These are phyloP conservation scores for Rhinopomastus cyanomelas DNA, from an alignment of 2,113 vertebrate species.

Conservation along the genomic window DNA sequence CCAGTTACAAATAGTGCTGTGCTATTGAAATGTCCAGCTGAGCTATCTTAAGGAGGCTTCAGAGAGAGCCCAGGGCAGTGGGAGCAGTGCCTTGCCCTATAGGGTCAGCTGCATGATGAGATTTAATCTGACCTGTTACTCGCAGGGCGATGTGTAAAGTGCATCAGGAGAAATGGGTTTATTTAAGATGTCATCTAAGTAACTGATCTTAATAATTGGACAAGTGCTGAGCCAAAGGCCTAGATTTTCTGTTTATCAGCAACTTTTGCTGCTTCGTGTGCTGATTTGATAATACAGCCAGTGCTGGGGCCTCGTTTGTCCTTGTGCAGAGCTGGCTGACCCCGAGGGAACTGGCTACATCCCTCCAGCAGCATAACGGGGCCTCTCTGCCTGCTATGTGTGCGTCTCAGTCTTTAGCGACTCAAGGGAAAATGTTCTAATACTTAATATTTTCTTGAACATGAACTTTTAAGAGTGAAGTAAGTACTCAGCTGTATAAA, in stretches of 20 bases:
- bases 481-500: conserved; percentile 7
- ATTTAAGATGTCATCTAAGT: not conserved
- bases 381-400: not conserved
- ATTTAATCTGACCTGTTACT: not conserved
- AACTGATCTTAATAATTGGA: not conserved
- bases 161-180: not conserved
- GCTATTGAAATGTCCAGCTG: not conserved
- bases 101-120: not conserved
- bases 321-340: not conserved
- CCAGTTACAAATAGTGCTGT: not conserved
- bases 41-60: not conserved
- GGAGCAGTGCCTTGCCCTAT: not conserved
- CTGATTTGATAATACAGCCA: not conserved
- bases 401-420: not conserved
- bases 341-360: not conserved
- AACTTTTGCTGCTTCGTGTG: not conserved
- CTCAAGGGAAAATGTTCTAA: not conserved
- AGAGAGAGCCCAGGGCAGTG: not conserved
- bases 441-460: conserved; percentile 18
- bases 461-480: conserved; percentile 7
- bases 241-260: conserved; percentile 18
- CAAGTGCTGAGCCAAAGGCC: not conserved
- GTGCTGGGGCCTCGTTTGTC: not conserved
- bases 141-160: not conserved
- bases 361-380: not conserved